phyloP scores from a whole-genome alignment of 1,140 invertebrate species.

The Hyposmocoma kahamanoa region DNA sequence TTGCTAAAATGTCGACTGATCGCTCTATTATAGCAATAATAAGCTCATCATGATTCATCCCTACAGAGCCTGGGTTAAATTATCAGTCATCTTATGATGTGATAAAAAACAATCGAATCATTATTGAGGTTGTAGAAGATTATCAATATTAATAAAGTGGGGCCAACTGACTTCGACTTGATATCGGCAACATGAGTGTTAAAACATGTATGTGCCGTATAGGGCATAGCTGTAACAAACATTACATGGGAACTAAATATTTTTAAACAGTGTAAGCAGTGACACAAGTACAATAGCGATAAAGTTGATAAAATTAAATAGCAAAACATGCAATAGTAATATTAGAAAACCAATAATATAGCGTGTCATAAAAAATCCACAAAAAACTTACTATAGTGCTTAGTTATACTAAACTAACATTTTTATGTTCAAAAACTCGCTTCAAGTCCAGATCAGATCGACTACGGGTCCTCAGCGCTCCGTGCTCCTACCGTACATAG shows the following conservation, averaged over 20 bases:
- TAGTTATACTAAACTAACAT: background rate
- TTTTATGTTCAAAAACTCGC: background rate
- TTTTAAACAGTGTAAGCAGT: background rate
- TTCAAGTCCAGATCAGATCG: background rate
- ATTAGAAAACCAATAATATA: background rate
- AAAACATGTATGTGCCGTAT: background rate
- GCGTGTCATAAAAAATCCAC: background rate
- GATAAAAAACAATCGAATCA: background rate
- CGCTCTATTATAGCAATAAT: background rate
- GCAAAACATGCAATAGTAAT: background rate
- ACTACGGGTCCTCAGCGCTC: background rate
- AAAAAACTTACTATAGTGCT: background rate
- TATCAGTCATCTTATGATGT: background rate
- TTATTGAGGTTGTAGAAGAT: background rate
- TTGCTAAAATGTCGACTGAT: slow-evolving; percentile 1
- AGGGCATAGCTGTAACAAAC: background rate
- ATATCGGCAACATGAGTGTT: background rate
- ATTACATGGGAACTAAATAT: too few species aligned
- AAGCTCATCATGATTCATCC: background rate
- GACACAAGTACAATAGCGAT: background rate
- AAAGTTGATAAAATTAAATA: background rate
- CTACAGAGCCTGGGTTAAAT: background rate
- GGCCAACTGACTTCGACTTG: background rate
- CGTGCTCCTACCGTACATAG: background rate
- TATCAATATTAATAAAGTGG: background rate